Conservation (phyloP, 2,888 invertebrate genomes). For the Tenthredo livida region DNA sequence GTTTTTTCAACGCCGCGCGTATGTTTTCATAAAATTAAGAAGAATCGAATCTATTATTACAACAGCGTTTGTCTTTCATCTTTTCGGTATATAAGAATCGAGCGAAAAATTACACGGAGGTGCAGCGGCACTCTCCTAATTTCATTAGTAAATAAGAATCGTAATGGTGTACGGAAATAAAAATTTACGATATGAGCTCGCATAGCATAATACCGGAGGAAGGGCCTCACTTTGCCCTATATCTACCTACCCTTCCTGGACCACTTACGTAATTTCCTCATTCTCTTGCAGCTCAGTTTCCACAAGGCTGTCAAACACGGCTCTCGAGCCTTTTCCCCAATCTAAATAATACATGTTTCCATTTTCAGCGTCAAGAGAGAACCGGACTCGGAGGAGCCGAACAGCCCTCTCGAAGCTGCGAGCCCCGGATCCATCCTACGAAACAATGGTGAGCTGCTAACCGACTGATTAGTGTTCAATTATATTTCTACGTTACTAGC, state of each 20-base stretch:
- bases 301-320: constrained; percentile 15
- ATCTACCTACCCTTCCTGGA: not conserved
- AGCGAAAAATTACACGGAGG: not conserved
- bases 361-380: constrained; percentile 76
- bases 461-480: not conserved
- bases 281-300: constrained; percentile 22
- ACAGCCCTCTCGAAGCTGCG: constrained; percentile 76
- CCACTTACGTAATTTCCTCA: constrained; percentile 40
- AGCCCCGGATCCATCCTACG: constrained; percentile 76
- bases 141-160: constrained; percentile 10
- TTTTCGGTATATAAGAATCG: not conserved
- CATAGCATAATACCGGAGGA: not conserved
- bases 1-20: not conserved
- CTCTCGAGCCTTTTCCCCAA: constrained; percentile 54
- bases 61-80: not conserved
- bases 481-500: not conserved
- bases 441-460: constrained; percentile 74
- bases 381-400: constrained; percentile 74
- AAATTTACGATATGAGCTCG: not conserved
- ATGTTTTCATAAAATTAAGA: not conserved
- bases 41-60: not conserved
- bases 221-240: not conserved
- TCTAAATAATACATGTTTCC: constrained; percentile 72
- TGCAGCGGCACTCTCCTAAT: constrained; percentile 2
- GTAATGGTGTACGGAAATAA: not conserved